Base-by-base conservation (phyloP, 2,888 invertebrate species). In the Leptothorax acervorum region DNA sequence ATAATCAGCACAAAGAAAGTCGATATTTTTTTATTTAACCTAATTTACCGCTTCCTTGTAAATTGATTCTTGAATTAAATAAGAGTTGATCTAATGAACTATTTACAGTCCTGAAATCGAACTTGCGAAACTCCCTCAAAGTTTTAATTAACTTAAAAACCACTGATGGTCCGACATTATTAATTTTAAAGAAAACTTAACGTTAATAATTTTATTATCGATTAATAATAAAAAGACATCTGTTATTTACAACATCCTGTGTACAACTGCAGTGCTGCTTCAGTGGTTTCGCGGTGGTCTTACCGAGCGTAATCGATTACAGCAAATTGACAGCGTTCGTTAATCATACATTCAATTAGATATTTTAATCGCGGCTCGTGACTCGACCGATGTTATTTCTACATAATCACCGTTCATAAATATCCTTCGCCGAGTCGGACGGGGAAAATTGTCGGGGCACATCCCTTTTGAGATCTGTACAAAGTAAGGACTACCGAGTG, bases 331-430 rank as follows among this genome's bases (percentile, higher is more conserved):
- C 71, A 79, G 79, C 45, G 60, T 71, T 79, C 71, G 48, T 71
- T 79, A 79, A 79, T 79, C 79, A 79, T 70, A 70, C 35, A 71
- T 71, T 79, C 71, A 79, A 79, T 71, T 79, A 71, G 79, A 60
- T 79, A 79, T 71, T 71, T 79, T 79, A 79, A 79, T 79, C 71
- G 71, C 79, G 39, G 18, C 60, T 57, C 70, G 23, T 71, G 57
- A 57, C 71, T 60, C 45, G 60, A 5, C 48, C 71, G 73, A 39
- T 60, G 60, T 71, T 71, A 70, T 79, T 79, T 65, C 79, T 71
- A 71, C 60, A 18, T 79, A 79, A 79, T 79, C 42, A 71, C 48
- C 48, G 79, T 39, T 23, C 71, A 71, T 79, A 79, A 79, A 79
- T 79, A 79, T 79, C 73, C 60, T 45, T 79, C 73, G 60, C 71